Conservation (phyloP, 2,888 invertebrate species). For the Mesochorus sp. region DNA sequence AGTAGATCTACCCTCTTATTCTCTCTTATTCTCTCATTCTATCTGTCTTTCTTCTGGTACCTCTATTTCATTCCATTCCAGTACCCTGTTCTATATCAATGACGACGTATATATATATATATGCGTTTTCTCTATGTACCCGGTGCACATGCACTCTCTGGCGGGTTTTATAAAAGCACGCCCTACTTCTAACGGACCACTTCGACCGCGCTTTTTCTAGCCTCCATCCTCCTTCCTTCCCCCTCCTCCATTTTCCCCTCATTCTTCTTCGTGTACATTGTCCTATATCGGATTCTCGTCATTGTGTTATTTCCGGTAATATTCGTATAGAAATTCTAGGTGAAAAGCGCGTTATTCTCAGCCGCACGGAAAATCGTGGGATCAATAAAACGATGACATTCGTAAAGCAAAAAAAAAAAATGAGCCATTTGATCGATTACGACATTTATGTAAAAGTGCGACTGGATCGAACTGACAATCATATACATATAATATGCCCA, state of each 20-base stretch:
- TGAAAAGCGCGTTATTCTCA: no score
- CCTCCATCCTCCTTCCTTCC: constrained; percentile 40
- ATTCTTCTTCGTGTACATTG: not conserved
- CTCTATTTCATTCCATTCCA: constrained; percentile 28
- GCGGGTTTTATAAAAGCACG: constrained; percentile 49
- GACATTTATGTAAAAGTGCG: no score
- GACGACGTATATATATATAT: no score
- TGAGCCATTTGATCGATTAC: no score
- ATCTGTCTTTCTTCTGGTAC: not conserved
- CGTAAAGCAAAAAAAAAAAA: no score
- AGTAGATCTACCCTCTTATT: constrained; percentile 9
- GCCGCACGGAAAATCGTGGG: no score
- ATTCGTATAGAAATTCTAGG: no score
- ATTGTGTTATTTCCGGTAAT: not conserved
- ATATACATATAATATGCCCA: no score
- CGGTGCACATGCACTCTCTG: constrained; percentile 6
- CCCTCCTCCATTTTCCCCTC: not conserved
- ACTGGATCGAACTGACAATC: no score
- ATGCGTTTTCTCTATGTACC: constrained; percentile 49
- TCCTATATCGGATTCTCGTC: not conserved
- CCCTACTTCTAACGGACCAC: constrained; percentile 42
- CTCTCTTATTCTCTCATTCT: not conserved
- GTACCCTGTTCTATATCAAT: constrained; percentile 9
- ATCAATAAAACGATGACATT: no score
- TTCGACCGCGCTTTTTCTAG: constrained; percentile 55